Base-by-base conservation (phyloP, 2,113 vertebrate genomes). In the Natator depressus region DNA sequence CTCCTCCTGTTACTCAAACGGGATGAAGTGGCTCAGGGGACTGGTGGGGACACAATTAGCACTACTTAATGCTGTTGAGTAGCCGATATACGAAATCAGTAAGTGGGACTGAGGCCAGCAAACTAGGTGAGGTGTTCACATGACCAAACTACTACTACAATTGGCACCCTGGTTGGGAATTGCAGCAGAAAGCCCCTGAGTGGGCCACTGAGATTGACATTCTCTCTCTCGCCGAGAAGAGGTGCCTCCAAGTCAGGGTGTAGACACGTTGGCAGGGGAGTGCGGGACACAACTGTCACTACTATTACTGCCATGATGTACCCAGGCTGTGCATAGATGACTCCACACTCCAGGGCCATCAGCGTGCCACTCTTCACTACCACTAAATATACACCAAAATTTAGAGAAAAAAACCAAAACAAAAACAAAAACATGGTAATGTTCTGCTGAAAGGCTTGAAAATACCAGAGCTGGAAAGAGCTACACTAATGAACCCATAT, bases 401-500 rank as follows among this genome's bases (percentile, higher is more conserved):
- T 72, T 72, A 38, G 46, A 38, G 46, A 49, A 49, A 49, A 49
- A 1, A 1, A 72, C 75, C 80, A 57, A 22, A 53, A 84, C 95
- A 92, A 80, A 86, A 53, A 91, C 84, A 53, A 91, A 10, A n/a
- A 31, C 57, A 31, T 14, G 78, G 82, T 69, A 95, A 89, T 57
- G 3, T 3, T 59, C 27, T n/a, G 89, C 95, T 83, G 57, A 85
- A 96, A 88, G 14, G 11, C 53, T 24, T 54, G 80, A 25, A 79
- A 81, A 93, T 29, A 46, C 10, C 16, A 88, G 8, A 59, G 38
- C 35, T 51, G 80, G 27, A 88, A 91, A 91, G 81, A 78, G 6
- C 10, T 81, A 42, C 65, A 57, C 35, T 93, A 19, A 6, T 50
- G 49, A 91, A 83, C 20, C n/a, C 50, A 62, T 54, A 92, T 42